These are phyloP conservation scores for Melieria crassipennis DNA, from an alignment of 2,888 invertebrate genomes.

Conservation along the genomic window DNA sequence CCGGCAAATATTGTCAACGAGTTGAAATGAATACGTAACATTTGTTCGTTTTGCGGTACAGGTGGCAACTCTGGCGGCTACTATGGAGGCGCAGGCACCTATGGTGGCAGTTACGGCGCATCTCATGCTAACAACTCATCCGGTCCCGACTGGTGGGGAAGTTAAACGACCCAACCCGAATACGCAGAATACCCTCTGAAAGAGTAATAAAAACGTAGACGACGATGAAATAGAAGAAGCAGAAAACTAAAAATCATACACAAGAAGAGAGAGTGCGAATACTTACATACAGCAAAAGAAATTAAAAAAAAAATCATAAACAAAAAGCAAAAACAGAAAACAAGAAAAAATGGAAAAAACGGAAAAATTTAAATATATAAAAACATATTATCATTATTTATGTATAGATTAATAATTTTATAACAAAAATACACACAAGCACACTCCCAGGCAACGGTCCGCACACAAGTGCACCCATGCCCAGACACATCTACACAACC, in stretches of 20 bases:
- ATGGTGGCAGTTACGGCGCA: slow-evolving; percentile 64
- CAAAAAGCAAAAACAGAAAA: slow-evolving; percentile 41
- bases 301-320: slow-evolving; percentile 24
- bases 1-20: background rate
- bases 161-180: slow-evolving; percentile 49
- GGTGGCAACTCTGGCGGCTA: slow-evolving; percentile 62
- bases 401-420: slow-evolving; percentile 32
- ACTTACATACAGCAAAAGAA: slow-evolving; percentile 14
- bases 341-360: slow-evolving; percentile 39
- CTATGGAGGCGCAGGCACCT: slow-evolving; percentile 61
- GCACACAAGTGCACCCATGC: slow-evolving; percentile 15
- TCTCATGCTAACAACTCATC: slow-evolving; percentile 48
- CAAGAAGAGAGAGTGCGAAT: slow-evolving; percentile 18
- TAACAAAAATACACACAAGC: slow-evolving; percentile 13
- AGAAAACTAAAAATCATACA: slow-evolving; percentile 18
- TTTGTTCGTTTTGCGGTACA: background rate
- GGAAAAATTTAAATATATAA: slow-evolving; percentile 32
- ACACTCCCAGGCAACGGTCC: slow-evolving; percentile 8
- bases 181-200: slow-evolving; percentile 33
- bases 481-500: slow-evolving; percentile 9
- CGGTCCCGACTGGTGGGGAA: slow-evolving; percentile 68
- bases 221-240: background rate
- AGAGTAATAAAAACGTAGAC: slow-evolving; percentile 35
- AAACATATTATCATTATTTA: slow-evolving; percentile 34
- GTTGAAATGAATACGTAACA: background rate